Conservation (phyloP, 2,888 invertebrate species). For the Bombyx huttoni region DNA sequence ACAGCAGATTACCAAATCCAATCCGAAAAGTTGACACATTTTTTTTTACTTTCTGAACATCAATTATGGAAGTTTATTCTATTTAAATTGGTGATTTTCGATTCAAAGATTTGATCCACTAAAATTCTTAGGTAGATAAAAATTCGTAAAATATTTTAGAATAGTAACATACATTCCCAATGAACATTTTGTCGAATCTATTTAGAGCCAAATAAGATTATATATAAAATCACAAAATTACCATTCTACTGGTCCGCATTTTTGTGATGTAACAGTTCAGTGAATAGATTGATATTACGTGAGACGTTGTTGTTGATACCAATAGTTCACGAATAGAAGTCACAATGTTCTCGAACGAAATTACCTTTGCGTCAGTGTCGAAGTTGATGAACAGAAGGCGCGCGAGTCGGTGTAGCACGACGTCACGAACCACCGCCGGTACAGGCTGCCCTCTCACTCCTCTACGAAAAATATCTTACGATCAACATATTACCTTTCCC, state of each 20-base stretch:
- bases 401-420: slow-evolving; percentile 83
- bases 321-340: too few relatives aligned
- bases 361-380: slow-evolving; percentile 67
- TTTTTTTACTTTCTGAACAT: slow-evolving; percentile 8
- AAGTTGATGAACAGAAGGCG: slow-evolving; percentile 81
- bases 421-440: slow-evolving; percentile 76
- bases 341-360: too few relatives aligned
- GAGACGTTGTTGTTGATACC: too few relatives aligned
- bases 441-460: slow-evolving; percentile 86
- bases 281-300: too few relatives aligned
- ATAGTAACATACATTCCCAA: too few relatives aligned
- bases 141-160: too few relatives aligned
- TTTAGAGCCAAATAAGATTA: too few relatives aligned
- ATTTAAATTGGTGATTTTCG: slow-evolving; percentile 34
- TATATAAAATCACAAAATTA: too few relatives aligned
- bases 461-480: slow-evolving; percentile 65
- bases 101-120: background rate
- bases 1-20: slow-evolving; percentile 22
- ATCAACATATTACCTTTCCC: slow-evolving; percentile 17
- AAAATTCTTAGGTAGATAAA: too few relatives aligned
- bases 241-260: too few relatives aligned
- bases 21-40: slow-evolving; percentile 14
- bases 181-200: too few relatives aligned
- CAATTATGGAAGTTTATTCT: background rate
- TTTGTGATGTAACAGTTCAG: too few relatives aligned